Evolutionary conservation across 2,797 vertebrate genomes (phyloP).

Genomic region (Gila robusta): DNA sequence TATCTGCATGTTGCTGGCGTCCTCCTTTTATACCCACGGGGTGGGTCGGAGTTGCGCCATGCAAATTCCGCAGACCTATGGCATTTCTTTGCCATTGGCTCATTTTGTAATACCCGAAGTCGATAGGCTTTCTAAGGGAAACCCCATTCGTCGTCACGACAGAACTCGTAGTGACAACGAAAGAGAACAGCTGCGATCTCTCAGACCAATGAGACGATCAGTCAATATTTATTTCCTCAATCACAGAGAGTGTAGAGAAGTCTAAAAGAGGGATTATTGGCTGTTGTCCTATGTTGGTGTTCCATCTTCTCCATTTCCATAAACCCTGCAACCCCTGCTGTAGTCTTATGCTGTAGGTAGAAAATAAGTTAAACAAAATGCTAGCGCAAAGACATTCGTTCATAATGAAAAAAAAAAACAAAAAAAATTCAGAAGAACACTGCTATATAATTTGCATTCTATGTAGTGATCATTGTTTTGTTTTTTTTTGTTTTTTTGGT

Average conservation of each 20-base stretch:
- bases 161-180: no score
- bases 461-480: conserved; percentile 6
- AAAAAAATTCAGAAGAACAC: background rate
- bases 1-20: no score
- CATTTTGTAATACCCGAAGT: no score
- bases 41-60: no score
- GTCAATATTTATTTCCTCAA: conserved; percentile 52
- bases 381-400: background rate
- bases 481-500: background rate
- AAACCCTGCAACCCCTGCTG: background rate
- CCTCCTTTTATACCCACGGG: no score
- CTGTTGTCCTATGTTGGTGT: conserved; percentile 4
- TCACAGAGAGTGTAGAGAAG: conserved; percentile 37
- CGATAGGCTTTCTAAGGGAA: no score
- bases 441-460: conserved; percentile 14
- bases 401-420: background rate
- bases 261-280: conserved; percentile 47
- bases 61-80: no score
- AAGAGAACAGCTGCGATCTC: conserved; percentile 40
- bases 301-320: conserved; percentile 26
- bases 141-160: no score
- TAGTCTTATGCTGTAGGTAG: conserved; percentile 11
- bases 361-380: conserved; percentile 7
- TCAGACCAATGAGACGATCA: conserved; percentile 57
- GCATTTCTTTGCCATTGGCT: no score